A percentile compares a stretch with the other conserved stretches of the same genome.
These are phyloP conservation scores for Channa argus DNA, from an alignment of 2,113 vertebrate species.

Conservation along the genomic window DNA sequence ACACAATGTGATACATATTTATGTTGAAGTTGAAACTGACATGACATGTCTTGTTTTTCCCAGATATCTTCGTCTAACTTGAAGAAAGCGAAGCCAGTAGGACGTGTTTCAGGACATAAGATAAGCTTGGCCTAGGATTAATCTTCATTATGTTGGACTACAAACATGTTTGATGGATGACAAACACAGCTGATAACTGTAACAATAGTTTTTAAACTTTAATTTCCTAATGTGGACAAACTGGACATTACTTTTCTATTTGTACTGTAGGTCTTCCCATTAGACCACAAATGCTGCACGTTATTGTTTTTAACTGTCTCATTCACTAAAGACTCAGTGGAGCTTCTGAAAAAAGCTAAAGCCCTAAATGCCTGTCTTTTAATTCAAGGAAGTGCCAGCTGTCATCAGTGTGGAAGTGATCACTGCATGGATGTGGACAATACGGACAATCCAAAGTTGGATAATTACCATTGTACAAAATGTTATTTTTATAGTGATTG, in stretches of 20 bases:
- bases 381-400: constrained; percentile 7
- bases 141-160: constrained; percentile 23
- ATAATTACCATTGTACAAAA: not conserved
- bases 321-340: not conserved
- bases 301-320: constrained; percentile 20
- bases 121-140: constrained; percentile 54
- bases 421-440: constrained; percentile 10
- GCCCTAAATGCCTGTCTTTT: constrained; percentile 12
- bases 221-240: constrained; percentile 15
- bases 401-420: not conserved
- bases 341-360: constrained; percentile 32
- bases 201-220: constrained; percentile 26
- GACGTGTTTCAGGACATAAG: constrained; percentile 81
- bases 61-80: constrained; percentile 87
- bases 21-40: constrained; percentile 30
- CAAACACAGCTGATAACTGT: constrained; percentile 41
- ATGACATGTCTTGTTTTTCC: constrained; percentile 52
- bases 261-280: constrained; percentile 19
- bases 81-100: constrained; percentile 78
- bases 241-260: constrained; percentile 3
- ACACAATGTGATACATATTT: not conserved
- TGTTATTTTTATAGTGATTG: not conserved
- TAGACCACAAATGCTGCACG: constrained; percentile 27
- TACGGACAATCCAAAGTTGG: constrained; percentile 4
- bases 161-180: constrained; percentile 21